Evolutionary conservation across 92 coral and sea anemone genomes (phyloP), one percentile per base, ranked within the genome.

Genomic region (Siderastrea siderea): DNA sequence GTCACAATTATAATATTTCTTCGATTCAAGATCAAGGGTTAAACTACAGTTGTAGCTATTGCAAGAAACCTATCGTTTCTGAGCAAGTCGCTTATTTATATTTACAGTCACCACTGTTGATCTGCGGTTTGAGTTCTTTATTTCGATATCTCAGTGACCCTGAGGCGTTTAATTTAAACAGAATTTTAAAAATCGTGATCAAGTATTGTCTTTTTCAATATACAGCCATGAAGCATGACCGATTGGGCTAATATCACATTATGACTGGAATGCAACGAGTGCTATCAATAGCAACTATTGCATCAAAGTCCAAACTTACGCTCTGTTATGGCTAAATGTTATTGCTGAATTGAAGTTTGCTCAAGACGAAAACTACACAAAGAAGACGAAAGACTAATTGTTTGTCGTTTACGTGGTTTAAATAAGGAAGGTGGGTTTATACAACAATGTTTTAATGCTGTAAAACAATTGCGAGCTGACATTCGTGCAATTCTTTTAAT

Each of bases 181-280:
- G 46, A 60, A 47, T 47, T 78, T 47, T 58, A 55, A 82, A 57
- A 55, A 54, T 51, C 78, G 78, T 82, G 78, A 70, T 46, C 15
- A 5, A 10, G 77, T 65, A 45, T 69, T 81, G 78, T 70, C 7
- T 71, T 55, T 47, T 55, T 15, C 78, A 47, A 57, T 55, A 74
- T n/a, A 8, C 59, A 47, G 58, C 69, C 0, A 47, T 82, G 78
- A 70, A 57, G 68, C 86, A 82, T 82, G 77, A 82, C 86, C 70
- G 50, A 8, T 16, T 11, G 45, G 51, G 59, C 68, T 8, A 10
- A 61, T 47, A 78, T 63, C 60, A 17, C 47, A 70, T 47, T 57
- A 82, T 82, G 78, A 10, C 3, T 47, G 86, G 86, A 55, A 82
- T 70, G 86, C 57, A 71, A 69, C 46, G 75, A 49, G 57, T 15